A percentile compares a stretch with the other conserved stretches of the same genome.
Evolutionary conservation across 1,140 invertebrate genomes (phyloP).

Genomic region (Drosophila bipectinata): DNA sequence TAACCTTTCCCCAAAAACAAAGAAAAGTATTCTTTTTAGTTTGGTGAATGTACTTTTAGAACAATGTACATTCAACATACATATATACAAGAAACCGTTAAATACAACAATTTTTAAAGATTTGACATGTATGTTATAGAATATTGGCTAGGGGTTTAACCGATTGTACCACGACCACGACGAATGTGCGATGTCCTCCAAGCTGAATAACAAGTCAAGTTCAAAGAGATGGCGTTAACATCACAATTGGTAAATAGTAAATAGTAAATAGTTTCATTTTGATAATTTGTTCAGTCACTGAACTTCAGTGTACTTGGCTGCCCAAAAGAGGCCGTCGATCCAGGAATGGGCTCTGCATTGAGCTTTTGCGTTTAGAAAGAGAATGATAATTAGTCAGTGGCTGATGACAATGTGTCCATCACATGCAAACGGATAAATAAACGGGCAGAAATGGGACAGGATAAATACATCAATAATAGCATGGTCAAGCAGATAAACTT

Average conservation of each 20-base stretch:
- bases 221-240: slow-evolving; percentile 49
- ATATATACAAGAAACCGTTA: not conserved
- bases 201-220: slow-evolving; percentile 34
- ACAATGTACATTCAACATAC: not conserved
- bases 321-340: slow-evolving; percentile 74
- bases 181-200: slow-evolving; percentile 54
- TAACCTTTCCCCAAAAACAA: no score
- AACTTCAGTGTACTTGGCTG: slow-evolving; percentile 45
- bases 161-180: slow-evolving; percentile 13
- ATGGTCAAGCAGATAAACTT: slow-evolving; percentile 68
- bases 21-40: no score
- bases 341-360: slow-evolving; percentile 47
- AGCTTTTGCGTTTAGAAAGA: slow-evolving; percentile 53
- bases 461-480: slow-evolving; percentile 49
- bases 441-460: not conserved
- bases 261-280: slow-evolving; percentile 41
- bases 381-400: slow-evolving; percentile 44
- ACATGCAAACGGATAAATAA: no score
- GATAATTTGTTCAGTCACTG: slow-evolving; percentile 5
- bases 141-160: slow-evolving; percentile 29
- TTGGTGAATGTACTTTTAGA: no score
- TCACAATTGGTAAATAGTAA: slow-evolving; percentile 64
- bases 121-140: slow-evolving; percentile 36
- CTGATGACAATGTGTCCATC: not conserved
- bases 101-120: slow-evolving; percentile 16